Base-by-base conservation (phyloP, 2,888 invertebrate species). In the Folsomia manolachei region DNA sequence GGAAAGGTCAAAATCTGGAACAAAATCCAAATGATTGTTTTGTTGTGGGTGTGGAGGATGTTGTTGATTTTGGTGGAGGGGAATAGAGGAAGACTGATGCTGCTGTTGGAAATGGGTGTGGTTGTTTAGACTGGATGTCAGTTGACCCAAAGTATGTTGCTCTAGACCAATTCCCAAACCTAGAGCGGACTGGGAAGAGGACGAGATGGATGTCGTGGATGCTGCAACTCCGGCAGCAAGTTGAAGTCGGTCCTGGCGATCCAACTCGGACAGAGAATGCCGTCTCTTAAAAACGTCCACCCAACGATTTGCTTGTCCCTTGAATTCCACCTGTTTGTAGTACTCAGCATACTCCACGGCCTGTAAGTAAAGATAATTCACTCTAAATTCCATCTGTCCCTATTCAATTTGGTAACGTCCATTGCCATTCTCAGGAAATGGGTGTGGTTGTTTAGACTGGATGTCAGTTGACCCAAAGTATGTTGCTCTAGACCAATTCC, bases 321-420 rank as follows among this genome's bases (percentile, higher is more conserved):
- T 67, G 27, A 67, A 67, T 21, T 56, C 67, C 18, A 56, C 56
- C 26, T 67, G 56, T 27, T 67, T 67, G 21, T 23, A 67, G 26
- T 67, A 67, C 27, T 56, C 67, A 14, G 67, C 67, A 67, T 24
- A 56, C 24, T 67, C 67, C 2, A 39, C 26, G 19, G 67, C 67
- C 21, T 39, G 39, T 4, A 39, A 39, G 39, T 39, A 39, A 9
- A 39, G 4, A 39, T 39, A 39, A 39, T n/a, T n/a, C n/a, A n/a
- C n/a, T n/a, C n/a, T n/a, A n/a, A n/a, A n/a, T n/a, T n/a, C n/a
- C n/a, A n/a, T n/a, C n/a, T n/a, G n/a, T n/a, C n/a, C n/a, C n/a
- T n/a, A n/a, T n/a, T n/a, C n/a, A n/a, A n/a, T n/a, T n/a, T n/a
- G n/a, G n/a, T n/a, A n/a, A n/a, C n/a, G n/a, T n/a, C n/a, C n/a